Base-by-base conservation (phyloP, 2,888 invertebrate species). In the Chalcis sispes region DNA sequence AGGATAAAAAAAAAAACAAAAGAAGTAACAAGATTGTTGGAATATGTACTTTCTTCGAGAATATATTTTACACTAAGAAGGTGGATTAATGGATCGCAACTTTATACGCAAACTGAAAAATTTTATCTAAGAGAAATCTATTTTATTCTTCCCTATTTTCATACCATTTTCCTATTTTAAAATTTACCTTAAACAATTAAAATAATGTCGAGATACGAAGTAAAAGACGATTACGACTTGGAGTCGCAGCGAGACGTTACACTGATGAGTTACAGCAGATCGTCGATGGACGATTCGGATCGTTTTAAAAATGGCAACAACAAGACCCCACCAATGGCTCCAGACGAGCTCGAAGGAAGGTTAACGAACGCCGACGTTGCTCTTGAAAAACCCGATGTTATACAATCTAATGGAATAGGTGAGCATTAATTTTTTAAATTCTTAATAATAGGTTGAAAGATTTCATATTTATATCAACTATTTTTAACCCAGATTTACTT, bases 191-290 rank as follows among this genome's bases (percentile, higher is more conserved):
- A n/a, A n/a, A n/a, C n/a, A 13, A 8, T 13, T 42, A 42, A n/a
- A 29, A 25, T 27, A 20, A 87, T 87, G 87, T 81, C 86, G 36
- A 85, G 80, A 67, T 88, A 87, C 82, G 85, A 85, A 72, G 80
- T 87, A 15, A 86, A 86, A 75, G 81, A 83, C 64, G 84, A 84
- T 18, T 80, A 79, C 77, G 83, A 84, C 71, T 74, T 81, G 48
- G 85, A 85, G 72, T 83, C 82, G 40, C 80, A 80, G 50, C 82
- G 81, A 32, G 84, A 87, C 64, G 85, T 88, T 56, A 84, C 82
- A 62, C 82, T 88, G 36, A 84, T 87, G 15, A 85, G 88, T 27
- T 88, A 85, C 80, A 84, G 78, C 70, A 81, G 76, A 40, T 81
- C 82, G 46, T 20, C 54, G 0, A 42, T 40, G 1, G 73, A 67